Conservation (phyloP, 2,113 vertebrate species). For the Coptodon bakossiorum region DNA sequence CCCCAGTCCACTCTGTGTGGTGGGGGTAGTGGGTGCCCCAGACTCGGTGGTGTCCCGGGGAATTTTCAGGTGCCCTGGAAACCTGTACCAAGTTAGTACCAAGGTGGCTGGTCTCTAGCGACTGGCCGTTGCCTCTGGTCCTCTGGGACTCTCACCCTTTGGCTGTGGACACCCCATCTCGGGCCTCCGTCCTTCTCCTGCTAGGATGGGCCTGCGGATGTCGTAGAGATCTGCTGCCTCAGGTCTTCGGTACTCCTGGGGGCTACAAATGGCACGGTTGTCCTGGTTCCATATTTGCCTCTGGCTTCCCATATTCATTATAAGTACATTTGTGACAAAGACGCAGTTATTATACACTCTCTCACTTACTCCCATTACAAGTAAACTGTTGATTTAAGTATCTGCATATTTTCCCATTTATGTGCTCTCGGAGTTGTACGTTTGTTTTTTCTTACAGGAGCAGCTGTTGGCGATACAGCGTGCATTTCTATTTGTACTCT, state of each 20-base stretch:
- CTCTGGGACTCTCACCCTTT: not conserved
- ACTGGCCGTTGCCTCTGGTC: not conserved
- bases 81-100: not conserved
- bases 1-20: not conserved
- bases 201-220: not conserved
- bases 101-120: not conserved
- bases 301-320: not conserved
- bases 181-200: fast-evolving
- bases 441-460: not conserved
- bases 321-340: not conserved
- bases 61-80: not conserved
- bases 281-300: not conserved
- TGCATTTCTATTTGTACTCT: not conserved
- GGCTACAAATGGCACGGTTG: not conserved
- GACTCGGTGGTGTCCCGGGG: not conserved
- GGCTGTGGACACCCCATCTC: not conserved
- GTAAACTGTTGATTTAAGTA: not conserved
- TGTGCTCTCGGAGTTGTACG: not conserved
- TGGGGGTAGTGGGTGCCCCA: not conserved
- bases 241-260: not conserved
- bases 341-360: not conserved
- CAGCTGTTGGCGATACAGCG: fast-evolving
- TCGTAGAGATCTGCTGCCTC: not conserved
- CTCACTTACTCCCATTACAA: not conserved
- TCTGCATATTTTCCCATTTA: not conserved